phyloP scores from a whole-genome alignment of 2,888 invertebrate genomes.

The Pristionchus mayeri region DNA sequence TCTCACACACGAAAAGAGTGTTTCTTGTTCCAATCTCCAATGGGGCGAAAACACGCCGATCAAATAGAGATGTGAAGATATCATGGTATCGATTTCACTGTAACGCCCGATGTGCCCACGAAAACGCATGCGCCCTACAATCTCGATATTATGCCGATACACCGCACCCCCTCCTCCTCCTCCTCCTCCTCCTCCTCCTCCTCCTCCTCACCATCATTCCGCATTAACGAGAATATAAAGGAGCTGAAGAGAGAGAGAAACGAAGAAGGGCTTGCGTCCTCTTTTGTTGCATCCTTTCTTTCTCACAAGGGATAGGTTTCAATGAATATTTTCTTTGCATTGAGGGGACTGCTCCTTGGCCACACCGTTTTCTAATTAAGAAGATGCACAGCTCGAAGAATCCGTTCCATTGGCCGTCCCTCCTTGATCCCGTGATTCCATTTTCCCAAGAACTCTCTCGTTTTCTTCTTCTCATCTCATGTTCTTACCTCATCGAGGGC shows the following conservation, averaged over 20 bases:
- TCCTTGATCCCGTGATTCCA: background rate
- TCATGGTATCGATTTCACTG: too few relatives aligned
- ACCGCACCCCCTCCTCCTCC: background rate
- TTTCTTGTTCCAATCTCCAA: background rate
- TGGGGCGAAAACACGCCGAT: background rate
- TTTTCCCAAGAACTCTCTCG: background rate
- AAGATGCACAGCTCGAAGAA: background rate
- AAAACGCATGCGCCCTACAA: too few relatives aligned
- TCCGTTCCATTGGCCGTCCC: too few relatives aligned
- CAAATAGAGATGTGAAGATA: too few relatives aligned
- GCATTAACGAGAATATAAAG: constrained; percentile 47
- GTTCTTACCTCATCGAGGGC: constrained; percentile 26
- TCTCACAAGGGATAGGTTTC: background rate
- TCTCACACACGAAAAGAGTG: background rate
- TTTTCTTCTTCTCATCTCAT: background rate
- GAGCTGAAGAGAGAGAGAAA: background rate
- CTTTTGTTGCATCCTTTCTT: constrained; percentile 8
- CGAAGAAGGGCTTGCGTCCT: background rate
- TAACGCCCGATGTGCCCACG: too few relatives aligned
- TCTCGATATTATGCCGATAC: constrained; percentile 17
- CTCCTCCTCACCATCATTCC: background rate
- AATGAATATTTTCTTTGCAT: background rate
- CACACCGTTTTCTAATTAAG: background rate
- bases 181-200: constrained; percentile 16
- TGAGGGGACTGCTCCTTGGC: background rate